A percentile compares a stretch with the other conserved stretches of the same genome.
Evolutionary conservation across 2,113 vertebrate species (phyloP).

Genomic region (Hippocampus guttulatus): DNA sequence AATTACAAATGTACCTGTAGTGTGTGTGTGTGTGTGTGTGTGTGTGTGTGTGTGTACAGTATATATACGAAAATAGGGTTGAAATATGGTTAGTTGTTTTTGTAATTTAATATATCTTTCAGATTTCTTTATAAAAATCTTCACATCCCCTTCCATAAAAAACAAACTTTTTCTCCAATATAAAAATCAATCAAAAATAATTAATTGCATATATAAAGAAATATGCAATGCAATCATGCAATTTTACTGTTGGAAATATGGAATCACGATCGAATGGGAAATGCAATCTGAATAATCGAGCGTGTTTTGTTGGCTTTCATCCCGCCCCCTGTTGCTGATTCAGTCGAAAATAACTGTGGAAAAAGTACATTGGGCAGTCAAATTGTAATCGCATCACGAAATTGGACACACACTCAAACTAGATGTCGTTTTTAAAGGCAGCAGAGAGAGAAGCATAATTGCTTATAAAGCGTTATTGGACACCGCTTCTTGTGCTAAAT

Average conservation of each 20-base stretch:
- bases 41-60: too few species aligned
- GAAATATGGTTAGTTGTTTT: neutral
- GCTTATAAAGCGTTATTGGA: constrained; percentile 6
- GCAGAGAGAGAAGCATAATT: neutral
- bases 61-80: too few species aligned
- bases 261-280: neutral
- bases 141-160: neutral
- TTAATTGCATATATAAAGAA: too few species aligned
- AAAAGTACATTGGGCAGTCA: neutral
- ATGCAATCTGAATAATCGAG: neutral
- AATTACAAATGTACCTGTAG: too few species aligned
- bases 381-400: neutral
- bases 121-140: neutral
- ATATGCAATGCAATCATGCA: too few species aligned
- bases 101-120: neutral
- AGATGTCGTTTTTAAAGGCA: neutral
- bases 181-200: neutral
- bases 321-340: neutral
- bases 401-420: neutral
- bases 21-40: too few species aligned
- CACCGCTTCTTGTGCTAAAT: constrained; percentile 4
- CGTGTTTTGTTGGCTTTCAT: neutral
- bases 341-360: neutral
- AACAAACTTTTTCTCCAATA: neutral
- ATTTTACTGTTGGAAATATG: neutral